These are phyloP conservation scores for Boleophthalmus pectinirostris DNA, from an alignment of 2,113 vertebrate species.

Conservation along the genomic window DNA sequence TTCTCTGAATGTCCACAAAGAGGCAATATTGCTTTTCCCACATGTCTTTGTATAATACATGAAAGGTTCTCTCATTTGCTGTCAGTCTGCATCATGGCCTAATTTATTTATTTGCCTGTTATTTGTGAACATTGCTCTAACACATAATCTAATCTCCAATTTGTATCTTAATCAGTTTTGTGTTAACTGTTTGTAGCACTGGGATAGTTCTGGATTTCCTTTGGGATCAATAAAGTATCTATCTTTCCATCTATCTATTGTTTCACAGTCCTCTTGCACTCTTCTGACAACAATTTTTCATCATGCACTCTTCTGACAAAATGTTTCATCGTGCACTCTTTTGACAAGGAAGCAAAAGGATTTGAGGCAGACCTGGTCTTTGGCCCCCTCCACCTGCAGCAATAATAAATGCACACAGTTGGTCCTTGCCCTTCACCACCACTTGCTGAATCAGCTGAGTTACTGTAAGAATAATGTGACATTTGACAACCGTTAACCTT, in stretches of 20 bases:
- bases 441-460: slow-evolving; percentile 51
- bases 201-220: no score
- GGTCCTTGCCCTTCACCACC: slow-evolving; percentile 27
- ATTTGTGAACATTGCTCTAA: not conserved
- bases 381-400: slow-evolving; percentile 22
- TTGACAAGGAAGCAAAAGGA: not conserved
- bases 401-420: slow-evolving; percentile 41
- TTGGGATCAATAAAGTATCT: no score
- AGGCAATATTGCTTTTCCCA: slow-evolving; percentile 32
- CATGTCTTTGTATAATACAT: not conserved
- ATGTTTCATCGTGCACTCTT: not conserved
- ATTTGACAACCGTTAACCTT: slow-evolving; percentile 54
- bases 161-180: not conserved
- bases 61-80: not conserved
- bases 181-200: no score
- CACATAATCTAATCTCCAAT: no score
- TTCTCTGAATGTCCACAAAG: slow-evolving; percentile 30
- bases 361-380: slow-evolving; percentile 14
- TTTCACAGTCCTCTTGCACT: not conserved
- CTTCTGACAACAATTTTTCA: no score
- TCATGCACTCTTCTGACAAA: no score
- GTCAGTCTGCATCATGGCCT: not conserved
- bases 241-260: not conserved
- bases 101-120: not conserved
- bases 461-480: slow-evolving; percentile 34